Conservation (phyloP, 2,113 vertebrate species). For the Corvus cornix region DNA sequence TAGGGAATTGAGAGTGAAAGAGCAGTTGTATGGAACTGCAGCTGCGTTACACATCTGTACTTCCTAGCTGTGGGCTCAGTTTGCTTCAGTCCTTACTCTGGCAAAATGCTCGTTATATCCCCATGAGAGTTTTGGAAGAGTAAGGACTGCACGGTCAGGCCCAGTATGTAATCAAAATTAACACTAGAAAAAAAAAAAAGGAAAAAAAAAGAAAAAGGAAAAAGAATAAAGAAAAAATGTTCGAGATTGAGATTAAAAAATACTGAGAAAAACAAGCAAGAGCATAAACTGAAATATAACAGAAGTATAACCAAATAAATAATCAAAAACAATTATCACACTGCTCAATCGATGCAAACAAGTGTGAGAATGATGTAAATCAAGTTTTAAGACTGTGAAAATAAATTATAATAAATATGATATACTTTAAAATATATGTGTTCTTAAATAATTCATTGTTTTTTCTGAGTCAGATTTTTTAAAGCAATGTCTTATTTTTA, state of each 20-base stretch:
- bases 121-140: conserved; percentile 44
- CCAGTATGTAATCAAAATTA: conserved; percentile 57
- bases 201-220: background rate
- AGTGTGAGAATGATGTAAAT: conserved; percentile 65
- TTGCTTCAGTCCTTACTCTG: conserved; percentile 37
- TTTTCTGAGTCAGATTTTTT: conserved; percentile 84
- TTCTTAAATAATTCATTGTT: conserved; percentile 85
- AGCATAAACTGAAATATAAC: background rate
- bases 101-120: conserved; percentile 43
- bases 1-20: conserved; percentile 93
- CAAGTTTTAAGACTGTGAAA: conserved; percentile 78
- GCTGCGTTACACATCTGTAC: conserved; percentile 77
- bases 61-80: conserved; percentile 69
- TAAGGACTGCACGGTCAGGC: conserved; percentile 50
- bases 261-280: background rate
- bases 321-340: conserved; percentile 74
- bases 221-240: background rate
- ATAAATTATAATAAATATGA: conserved; percentile 88
- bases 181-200: background rate
- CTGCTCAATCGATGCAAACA: conserved; percentile 64
- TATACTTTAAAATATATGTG: conserved; percentile 87
- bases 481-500: conserved; percentile 89
- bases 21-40: conserved; percentile 90
- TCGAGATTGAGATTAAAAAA: conserved; percentile 49
- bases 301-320: conserved; percentile 49